A percentile compares a stretch with the other conserved stretches of the same genome.
Conservation (phyloP, 2,888 invertebrate species). For the Agrilus biguttatus region DNA sequence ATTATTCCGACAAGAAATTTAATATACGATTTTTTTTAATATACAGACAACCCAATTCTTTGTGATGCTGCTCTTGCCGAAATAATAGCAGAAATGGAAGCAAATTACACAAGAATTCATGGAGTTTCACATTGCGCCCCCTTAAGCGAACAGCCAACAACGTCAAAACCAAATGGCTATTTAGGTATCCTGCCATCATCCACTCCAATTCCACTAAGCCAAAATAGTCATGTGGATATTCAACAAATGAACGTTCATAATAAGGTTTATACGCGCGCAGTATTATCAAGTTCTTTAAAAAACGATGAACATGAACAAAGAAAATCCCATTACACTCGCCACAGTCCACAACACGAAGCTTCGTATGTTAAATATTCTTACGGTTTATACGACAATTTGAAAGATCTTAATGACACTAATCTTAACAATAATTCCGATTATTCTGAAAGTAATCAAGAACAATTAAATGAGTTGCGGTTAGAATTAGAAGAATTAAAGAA, state of each 20-base stretch:
- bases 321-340: too few species aligned
- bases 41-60: constrained; percentile 67
- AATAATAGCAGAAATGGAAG: constrained; percentile 53
- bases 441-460: constrained; percentile 20
- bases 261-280: too few species aligned
- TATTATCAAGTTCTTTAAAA: too few species aligned
- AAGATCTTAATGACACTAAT: too few species aligned
- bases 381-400: too few species aligned
- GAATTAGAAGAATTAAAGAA: constrained; percentile 26
- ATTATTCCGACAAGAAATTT: too few species aligned
- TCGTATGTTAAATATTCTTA: too few species aligned
- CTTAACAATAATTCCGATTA: constrained; percentile 1
- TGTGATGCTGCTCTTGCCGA: constrained; percentile 61
- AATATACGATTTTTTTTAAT: neutral
- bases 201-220: too few species aligned
- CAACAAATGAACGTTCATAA: too few species aligned
- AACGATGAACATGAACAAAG: too few species aligned
- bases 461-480: constrained; percentile 25
- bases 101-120: constrained; percentile 58
- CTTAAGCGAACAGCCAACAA: constrained; percentile 26
- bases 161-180: constrained; percentile 24
- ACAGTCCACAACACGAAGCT: too few species aligned
- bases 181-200: constrained; percentile 22
- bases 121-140: constrained; percentile 35
- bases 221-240: too few species aligned